Conservation (phyloP, 2,797 vertebrate genomes). For the Oreochromis grahami region DNA sequence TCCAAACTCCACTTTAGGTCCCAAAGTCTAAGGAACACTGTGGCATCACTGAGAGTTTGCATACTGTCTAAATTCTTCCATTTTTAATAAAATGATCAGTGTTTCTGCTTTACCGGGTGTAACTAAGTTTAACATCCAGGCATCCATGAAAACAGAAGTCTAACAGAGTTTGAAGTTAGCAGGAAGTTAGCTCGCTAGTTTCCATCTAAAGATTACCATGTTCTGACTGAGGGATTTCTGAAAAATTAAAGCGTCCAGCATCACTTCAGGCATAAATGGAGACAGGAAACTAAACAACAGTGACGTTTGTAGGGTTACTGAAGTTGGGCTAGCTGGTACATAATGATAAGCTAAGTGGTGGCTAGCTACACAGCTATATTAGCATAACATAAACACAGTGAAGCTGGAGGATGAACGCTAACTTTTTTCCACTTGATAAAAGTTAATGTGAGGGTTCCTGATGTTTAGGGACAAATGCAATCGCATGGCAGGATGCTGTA, state of each 20-base stretch:
- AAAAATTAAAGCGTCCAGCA: not conserved
- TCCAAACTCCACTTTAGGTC: not conserved
- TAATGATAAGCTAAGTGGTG: not conserved
- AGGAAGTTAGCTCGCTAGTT: not conserved
- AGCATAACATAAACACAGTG: not conserved
- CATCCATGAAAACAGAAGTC: not conserved
- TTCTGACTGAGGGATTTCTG: not conserved
- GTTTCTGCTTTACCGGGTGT: rapidly evolving
- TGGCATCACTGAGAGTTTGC: not conserved
- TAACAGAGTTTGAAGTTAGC: not conserved
- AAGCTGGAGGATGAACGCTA: not conserved
- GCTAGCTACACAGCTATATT: not conserved
- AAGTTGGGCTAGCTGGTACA: not conserved
- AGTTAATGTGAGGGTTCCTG: no score
- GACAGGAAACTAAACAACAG: not conserved
- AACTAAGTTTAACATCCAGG: not conserved
- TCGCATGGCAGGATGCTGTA: not conserved
- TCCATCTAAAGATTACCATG: not conserved
- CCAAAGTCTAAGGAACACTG: not conserved
- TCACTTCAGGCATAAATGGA: not conserved
- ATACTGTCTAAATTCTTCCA: not conserved
- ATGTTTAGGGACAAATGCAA: not conserved
- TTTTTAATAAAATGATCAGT: not conserved
- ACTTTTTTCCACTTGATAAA: not conserved
- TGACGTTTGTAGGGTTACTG: not conserved